Conservation (phyloP, 2,888 invertebrate species). For the Heliconius hortense region DNA sequence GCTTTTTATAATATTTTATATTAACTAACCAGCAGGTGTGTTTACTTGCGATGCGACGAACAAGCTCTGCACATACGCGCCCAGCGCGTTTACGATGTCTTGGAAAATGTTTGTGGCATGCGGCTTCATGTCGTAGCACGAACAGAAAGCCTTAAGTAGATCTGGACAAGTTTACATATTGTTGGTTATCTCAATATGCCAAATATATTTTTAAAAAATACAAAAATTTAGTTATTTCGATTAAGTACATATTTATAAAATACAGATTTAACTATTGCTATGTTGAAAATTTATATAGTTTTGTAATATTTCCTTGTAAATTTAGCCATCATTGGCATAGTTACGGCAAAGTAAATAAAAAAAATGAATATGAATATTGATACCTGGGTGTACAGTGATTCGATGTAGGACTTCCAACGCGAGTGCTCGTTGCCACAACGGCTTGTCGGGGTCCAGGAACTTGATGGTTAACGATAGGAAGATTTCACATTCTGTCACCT, state of each 20-base stretch:
- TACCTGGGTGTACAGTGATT: conserved; percentile 92
- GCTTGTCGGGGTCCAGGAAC: conserved; percentile 98
- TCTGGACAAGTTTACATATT: conserved; percentile 60
- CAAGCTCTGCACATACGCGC: conserved; percentile 96
- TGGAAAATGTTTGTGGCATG: conserved; percentile 96
- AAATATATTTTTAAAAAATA: too few relatives aligned
- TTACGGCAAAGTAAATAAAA: not conserved
- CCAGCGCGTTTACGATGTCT: conserved; percentile 96
- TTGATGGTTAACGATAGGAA: conserved; percentile 98
- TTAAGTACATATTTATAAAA: too few relatives aligned
- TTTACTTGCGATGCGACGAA: conserved; percentile 88
- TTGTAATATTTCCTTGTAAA: too few relatives aligned
- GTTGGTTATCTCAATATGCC: not conserved
- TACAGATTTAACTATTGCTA: too few relatives aligned
- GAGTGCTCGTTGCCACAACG: conserved; percentile 96
- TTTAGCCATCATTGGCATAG: too few relatives aligned
- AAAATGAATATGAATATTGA: not conserved
- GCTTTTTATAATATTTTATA: too few relatives aligned
- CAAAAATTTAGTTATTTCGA: too few relatives aligned
- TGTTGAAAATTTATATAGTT: too few relatives aligned
- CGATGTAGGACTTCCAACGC: conserved; percentile 98
- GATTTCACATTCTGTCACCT: conserved; percentile 99
- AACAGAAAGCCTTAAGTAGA: conserved; percentile 94
- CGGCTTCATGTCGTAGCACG: conserved; percentile 97
- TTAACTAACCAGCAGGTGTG: conserved; percentile 70